Evolutionary conservation across 1,140 invertebrate species (phyloP).

Genomic region (Agrypnia vestita): DNA sequence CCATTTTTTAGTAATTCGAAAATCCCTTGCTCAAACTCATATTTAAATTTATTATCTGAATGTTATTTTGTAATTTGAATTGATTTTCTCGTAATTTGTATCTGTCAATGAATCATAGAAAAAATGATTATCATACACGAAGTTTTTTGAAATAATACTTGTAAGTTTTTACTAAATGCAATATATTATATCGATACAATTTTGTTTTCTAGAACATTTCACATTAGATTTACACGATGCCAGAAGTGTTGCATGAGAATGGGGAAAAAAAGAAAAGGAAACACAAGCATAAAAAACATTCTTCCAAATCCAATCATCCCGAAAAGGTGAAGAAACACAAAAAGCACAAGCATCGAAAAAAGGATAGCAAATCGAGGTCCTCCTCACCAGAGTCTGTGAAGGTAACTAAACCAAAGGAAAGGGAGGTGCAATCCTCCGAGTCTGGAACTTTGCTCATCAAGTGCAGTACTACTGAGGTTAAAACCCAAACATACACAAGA

Average conservation of each 20-base stretch:
- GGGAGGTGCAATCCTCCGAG: slow-evolving; percentile 55
- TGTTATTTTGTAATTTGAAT: neutral
- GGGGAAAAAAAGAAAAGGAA: slow-evolving; percentile 57
- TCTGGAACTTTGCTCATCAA: slow-evolving; percentile 36
- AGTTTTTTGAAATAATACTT: neutral
- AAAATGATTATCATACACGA: neutral
- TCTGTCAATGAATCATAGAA: neutral
- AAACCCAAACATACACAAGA: slow-evolving; percentile 65
- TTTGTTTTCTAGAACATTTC: neutral
- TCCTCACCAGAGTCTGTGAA: slow-evolving; percentile 62
- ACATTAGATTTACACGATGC: slow-evolving; percentile 18
- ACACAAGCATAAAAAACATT: slow-evolving; percentile 57
- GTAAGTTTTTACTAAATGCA: neutral
- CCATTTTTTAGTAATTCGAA: too few species aligned
- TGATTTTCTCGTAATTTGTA: neutral
- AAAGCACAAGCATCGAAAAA: slow-evolving; percentile 72
- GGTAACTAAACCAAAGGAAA: slow-evolving; percentile 57
- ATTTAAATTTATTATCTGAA: neutral
- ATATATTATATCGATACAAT: neutral
- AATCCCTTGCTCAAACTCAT: neutral
- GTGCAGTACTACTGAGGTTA: slow-evolving; percentile 62
- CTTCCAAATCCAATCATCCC: slow-evolving; percentile 61
- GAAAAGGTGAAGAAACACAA: slow-evolving; percentile 72
- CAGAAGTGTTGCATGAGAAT: slow-evolving; percentile 54
- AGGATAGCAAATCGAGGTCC: slow-evolving; percentile 54